Evolutionary conservation across 2,113 vertebrate species (phyloP), one percentile per base, ranked within the genome.

Genomic region (Ifrita kowaldi): DNA sequence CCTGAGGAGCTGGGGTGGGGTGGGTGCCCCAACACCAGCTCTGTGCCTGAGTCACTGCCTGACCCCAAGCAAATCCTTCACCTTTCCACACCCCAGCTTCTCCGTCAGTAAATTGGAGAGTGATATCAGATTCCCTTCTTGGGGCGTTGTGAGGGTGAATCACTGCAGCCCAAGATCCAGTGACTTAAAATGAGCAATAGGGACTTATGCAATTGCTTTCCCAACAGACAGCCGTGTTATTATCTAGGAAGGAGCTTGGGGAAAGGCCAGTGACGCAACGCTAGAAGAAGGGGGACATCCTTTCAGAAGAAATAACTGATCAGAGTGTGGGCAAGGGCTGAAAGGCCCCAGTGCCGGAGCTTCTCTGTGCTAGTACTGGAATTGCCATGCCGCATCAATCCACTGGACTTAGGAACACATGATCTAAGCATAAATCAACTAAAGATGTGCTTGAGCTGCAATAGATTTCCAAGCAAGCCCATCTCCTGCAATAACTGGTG

Each of bases 191-290:
- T 94, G 85, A 85, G 80, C 74, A 87, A 95, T 49, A 60, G 28
- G 20, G 28, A 75, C 32, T 96, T 96, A 86, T 4, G 68, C 81
- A 97, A 96, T 32, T 88, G 39, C 57, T 92, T 93, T 94, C 95
- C 63, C 77, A 93, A 74, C 19, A 78, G 27, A 16, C 20, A 77
- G 44, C 37, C 1, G 0, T 27, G 30, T 73, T 90, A 89, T 96
- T 74, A 83, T 52, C 77, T 92, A 84, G 69, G 80, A 92, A 95
- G 78, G 19, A 55, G 39, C 70, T 23, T 91, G 39, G 64, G 70
- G 88, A 74, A 74, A 63, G 35, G 39, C 16, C 4, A 10, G 39
- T 83, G 75, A 55, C 8, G 16, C 69, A 95, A 53, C 0, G 0
- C 6, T 32, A 30, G 41, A 71, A 60, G 63, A 90, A 90, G 50